Percentiles rank a stretch among this genome's conserved stretches.
These are phyloP conservation scores for Acrossocheilus fasciatus DNA, from an alignment of 2,797 vertebrate species.

Conservation along the genomic window DNA sequence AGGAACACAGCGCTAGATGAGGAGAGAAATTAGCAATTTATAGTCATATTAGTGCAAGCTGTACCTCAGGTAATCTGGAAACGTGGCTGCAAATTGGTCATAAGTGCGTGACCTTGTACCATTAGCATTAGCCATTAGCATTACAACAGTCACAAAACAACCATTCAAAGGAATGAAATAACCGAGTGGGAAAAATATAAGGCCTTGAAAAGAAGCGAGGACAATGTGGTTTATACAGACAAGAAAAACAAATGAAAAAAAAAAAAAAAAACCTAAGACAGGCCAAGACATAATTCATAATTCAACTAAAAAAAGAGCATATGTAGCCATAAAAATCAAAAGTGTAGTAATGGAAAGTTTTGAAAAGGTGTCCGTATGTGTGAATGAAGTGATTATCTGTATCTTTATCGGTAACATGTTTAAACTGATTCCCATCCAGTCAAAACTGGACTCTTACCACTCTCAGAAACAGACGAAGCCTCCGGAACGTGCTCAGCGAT, in stretches of 20 bases:
- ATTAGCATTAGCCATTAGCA: constrained; percentile 42
- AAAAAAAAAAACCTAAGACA: background rate
- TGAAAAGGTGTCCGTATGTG: constrained; percentile 7
- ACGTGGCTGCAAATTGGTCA: background rate
- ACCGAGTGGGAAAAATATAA: background rate
- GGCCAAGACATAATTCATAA: background rate
- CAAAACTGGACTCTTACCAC: constrained; percentile 61
- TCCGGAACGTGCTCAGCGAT: constrained; percentile 47
- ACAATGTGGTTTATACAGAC: constrained; percentile 9
- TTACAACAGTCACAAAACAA: constrained; percentile 42
- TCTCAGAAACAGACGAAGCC: constrained; percentile 46
- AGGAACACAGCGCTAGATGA: constrained; percentile 36
- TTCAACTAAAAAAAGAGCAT: background rate
- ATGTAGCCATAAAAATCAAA: background rate
- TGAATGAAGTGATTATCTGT: constrained; percentile 26
- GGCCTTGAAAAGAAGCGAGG: background rate
- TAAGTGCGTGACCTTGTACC: constrained; percentile 33
- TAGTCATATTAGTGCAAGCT: constrained; percentile 48
- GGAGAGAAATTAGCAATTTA: constrained; percentile 38
- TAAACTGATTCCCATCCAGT: constrained; percentile 43
- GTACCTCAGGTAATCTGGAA: background rate
- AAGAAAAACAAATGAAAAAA: background rate
- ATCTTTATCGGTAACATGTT: constrained; percentile 12
- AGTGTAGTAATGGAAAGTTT: background rate
- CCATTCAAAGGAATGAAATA: background rate